phyloP scores from a whole-genome alignment of 2,797 vertebrate species.

The Epinephelus awoara region DNA sequence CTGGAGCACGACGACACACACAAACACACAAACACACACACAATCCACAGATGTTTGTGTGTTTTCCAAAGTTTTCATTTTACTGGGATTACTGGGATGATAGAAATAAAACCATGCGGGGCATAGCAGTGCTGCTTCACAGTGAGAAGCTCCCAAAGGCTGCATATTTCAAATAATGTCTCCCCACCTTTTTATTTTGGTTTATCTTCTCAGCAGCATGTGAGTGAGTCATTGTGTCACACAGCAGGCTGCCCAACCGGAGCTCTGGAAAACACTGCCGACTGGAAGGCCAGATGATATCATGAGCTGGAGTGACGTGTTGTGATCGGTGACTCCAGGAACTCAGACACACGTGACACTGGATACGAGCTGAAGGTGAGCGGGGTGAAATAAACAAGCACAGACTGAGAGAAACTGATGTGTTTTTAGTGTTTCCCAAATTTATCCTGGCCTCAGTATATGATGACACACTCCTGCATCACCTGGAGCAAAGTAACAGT shows the following conservation, averaged over 20 bases:
- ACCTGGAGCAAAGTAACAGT: background rate
- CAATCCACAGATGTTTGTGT: conserved; percentile 39
- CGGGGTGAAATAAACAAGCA: background rate
- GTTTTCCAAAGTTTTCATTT: conserved; percentile 29
- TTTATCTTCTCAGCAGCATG: background rate
- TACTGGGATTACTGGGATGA: conserved; percentile 1
- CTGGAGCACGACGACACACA: conserved; percentile 46
- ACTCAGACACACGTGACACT: conserved; percentile 38
- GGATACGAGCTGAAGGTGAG: conserved; percentile 49
- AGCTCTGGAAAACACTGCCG: conserved; percentile 27
- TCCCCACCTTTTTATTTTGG: background rate
- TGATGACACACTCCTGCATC: background rate
- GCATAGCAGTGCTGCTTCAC: background rate
- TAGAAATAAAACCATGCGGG: conserved; percentile 6
- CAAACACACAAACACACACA: conserved; percentile 27
- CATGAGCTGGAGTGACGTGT: conserved; percentile 46
- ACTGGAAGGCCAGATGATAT: conserved; percentile 50
- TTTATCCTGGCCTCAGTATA: background rate
- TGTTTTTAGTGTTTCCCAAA: conserved; percentile 22
- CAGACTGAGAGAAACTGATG: background rate
- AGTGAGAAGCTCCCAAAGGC: conserved; percentile 13
- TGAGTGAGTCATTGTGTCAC: conserved; percentile 51
- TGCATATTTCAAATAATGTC: background rate
- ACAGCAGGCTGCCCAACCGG: conserved; percentile 19
- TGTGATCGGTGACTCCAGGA: conserved; percentile 60